phyloP scores from a whole-genome alignment of 1,140 invertebrate species.

The Anastrepha ludens region DNA sequence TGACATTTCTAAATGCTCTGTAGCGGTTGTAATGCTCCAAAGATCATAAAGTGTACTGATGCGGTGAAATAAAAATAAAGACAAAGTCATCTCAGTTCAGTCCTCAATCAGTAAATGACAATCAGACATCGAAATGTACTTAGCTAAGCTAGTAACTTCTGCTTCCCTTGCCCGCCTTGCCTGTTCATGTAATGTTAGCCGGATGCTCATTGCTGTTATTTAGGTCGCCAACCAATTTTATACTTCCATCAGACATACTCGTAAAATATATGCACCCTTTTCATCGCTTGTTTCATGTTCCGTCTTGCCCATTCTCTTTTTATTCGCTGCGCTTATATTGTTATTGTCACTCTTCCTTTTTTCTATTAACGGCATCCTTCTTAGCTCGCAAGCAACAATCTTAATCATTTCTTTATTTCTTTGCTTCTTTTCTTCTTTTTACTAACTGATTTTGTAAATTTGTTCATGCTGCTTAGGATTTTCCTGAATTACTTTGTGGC shows the following conservation, averaged over 20 bases:
- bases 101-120: constrained; percentile 6
- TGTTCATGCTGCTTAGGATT: background rate
- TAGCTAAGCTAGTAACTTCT: background rate
- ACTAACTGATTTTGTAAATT: background rate
- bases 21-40: background rate
- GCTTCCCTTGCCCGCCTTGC: background rate
- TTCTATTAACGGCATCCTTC: background rate
- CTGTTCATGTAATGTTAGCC: background rate
- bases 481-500: constrained; percentile 6
- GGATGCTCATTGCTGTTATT: background rate
- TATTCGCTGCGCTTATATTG: background rate
- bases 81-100: background rate
- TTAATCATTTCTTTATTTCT: constrained; percentile 15
- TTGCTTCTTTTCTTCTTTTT: background rate
- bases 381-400: background rate
- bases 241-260: background rate
- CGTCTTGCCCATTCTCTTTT: background rate
- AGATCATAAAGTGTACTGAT: constrained; percentile 29
- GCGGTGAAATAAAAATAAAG: constrained; percentile 42
- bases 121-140: constrained; percentile 30
- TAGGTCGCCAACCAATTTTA: constrained; percentile 24
- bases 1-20: background rate
- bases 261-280: background rate
- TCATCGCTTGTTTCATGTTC: background rate
- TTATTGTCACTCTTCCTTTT: background rate